Evolutionary conservation across 35 echinoderm and acorn worm genomes (phyloP), one percentile per base, ranked within the genome.

Genomic region (Strongylocentrotus purpuratus): DNA sequence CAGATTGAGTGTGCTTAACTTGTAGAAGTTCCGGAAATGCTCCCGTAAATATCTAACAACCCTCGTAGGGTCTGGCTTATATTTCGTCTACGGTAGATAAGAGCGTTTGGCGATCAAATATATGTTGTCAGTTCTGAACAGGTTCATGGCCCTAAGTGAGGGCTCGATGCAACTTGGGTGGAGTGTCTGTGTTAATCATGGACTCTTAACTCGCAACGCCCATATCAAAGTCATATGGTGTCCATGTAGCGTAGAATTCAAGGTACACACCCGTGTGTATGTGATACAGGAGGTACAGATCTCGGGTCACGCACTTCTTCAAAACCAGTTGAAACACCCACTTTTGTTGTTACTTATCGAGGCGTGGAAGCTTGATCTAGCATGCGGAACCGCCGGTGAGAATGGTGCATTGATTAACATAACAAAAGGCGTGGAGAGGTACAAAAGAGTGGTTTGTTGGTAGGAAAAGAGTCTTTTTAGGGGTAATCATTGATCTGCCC

Each of bases 371-470:
- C 65, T 28, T 28, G 25, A 78, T 22, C 65, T 78, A 78, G 65
- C 3, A 8, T 28, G 65, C 65, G 3, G 65, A 28, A 78, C 65
- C 65, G 20, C 65, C 4, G 65, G 65, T 78, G 65, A 78, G 65
- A 28, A 78, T 59, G 52, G 20, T 78, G 65, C 25, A 28, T 78
- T 78, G 65, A 78, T 78, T 78, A 78, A 78, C 65, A 78, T 78
- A 78, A 78, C 65, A 78, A 78, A 78, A 78, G 65, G 20, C 28
- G 65, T 15, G 22, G 65, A 78, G 22, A 78, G 65, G 65, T 78
- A 78, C 65, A 78, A 78, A 78, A 78, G 65, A 78, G 65, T 78
- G 65, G 65, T 78, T 78, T 78, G 65, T 78, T n/a, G 65, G 65
- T 78, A 78, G 4, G 20, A 78, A 78, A 78, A 78, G 65, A 28